phyloP scores from a whole-genome alignment of 1,140 invertebrate genomes.

The Neodiprion lecontei region DNA sequence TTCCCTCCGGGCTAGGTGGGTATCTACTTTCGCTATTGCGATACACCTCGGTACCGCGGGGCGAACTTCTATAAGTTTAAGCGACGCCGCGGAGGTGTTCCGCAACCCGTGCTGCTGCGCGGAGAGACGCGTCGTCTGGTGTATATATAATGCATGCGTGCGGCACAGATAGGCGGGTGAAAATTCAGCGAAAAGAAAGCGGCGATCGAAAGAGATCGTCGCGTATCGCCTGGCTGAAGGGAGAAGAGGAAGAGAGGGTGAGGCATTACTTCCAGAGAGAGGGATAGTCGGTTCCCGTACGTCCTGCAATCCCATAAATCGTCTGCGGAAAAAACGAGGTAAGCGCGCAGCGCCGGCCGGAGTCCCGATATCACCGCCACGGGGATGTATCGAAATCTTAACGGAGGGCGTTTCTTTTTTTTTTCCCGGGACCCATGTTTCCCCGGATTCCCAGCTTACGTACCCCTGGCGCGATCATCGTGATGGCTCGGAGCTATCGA shows the following conservation, averaged over 20 bases:
- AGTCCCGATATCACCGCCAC: background rate
- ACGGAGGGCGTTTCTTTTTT: background rate
- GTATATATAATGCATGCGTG: background rate
- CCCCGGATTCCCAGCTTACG: background rate
- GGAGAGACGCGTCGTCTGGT: too few species aligned
- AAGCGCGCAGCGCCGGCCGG: constrained; percentile 21
- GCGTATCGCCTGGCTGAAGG: constrained; percentile 20
- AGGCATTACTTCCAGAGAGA: constrained; percentile 36
- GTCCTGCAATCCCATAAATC: constrained; percentile 34
- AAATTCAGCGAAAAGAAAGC: background rate
- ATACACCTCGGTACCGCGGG: background rate
- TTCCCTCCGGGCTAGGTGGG: background rate
- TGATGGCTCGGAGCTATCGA: background rate
- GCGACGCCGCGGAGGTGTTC: background rate
- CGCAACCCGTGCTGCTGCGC: too few species aligned
- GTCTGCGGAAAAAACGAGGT: constrained; percentile 28
- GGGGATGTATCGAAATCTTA: constrained; percentile 18
- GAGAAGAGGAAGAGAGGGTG: constrained; percentile 23
- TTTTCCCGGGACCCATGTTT: too few species aligned
- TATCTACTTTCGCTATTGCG: constrained; percentile 5
- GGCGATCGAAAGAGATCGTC: constrained; percentile 21
- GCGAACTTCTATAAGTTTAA: background rate
- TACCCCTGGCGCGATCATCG: too few species aligned
- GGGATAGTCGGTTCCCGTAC: constrained; percentile 32
- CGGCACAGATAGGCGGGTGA: background rate